A percentile compares a stretch with the other conserved stretches of the same genome.
Conservation (phyloP, 2,113 vertebrate species). For the Dendrocopos noguchii region DNA sequence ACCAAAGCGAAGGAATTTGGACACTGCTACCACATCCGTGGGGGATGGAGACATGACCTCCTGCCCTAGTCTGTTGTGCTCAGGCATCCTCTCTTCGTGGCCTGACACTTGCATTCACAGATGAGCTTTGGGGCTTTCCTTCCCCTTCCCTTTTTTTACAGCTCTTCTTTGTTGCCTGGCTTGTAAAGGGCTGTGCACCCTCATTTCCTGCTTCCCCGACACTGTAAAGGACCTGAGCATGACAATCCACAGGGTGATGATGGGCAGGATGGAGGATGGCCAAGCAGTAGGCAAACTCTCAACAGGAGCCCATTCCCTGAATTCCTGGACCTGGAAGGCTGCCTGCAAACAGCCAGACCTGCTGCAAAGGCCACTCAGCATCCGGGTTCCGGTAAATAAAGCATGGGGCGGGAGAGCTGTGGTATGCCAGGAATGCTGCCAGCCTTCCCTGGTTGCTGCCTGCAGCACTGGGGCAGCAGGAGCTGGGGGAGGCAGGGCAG, state of each 20-base stretch:
- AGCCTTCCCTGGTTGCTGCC: background rate
- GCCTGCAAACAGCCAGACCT: background rate
- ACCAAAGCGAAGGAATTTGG: background rate
- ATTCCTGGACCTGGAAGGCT: background rate
- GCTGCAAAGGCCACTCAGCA: background rate
- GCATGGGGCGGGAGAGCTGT: background rate
- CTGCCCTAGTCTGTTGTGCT: background rate
- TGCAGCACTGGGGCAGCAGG: background rate
- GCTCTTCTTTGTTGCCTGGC: background rate
- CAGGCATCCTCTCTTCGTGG: accelerated
- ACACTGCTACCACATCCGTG: accelerated
- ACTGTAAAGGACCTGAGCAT: background rate
- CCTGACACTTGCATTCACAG: background rate
- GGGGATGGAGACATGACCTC: background rate
- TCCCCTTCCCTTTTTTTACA: background rate
- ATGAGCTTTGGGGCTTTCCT: background rate
- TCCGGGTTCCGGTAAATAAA: conserved; percentile 13
- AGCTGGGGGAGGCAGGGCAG: background rate
- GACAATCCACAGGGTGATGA: accelerated
- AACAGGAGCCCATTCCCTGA: background rate
- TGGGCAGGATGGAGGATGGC: background rate
- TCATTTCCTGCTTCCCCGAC: accelerated
- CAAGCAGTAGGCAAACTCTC: background rate
- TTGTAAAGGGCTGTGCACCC: background rate
- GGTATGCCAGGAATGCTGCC: conserved; percentile 63